Percentiles rank a stretch among this genome's conserved stretches.
phyloP scores from a whole-genome alignment of 2,888 invertebrate species.

The Allolobophora icterica region DNA sequence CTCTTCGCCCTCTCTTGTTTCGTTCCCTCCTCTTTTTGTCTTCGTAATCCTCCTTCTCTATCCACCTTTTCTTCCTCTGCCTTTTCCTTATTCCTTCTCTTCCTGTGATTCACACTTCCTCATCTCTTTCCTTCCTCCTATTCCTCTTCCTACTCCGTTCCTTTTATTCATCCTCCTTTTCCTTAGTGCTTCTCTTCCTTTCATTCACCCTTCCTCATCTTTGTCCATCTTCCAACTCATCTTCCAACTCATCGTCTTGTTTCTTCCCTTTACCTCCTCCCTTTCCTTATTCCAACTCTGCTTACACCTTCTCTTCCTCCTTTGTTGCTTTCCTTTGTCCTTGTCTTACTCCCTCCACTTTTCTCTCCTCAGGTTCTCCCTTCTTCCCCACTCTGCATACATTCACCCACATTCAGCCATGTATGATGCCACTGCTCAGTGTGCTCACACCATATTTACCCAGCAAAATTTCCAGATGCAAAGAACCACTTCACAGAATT shows the following conservation, averaged over 20 bases:
- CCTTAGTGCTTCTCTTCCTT: not conserved
- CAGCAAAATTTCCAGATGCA: not conserved
- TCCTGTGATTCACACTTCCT: not conserved
- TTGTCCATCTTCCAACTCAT: not conserved
- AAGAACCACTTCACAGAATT: not conserved
- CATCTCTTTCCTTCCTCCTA: not conserved
- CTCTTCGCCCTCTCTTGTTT: no score
- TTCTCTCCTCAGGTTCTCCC: not conserved
- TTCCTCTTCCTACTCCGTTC: no score
- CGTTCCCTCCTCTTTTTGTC: no score
- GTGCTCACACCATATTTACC: not conserved
- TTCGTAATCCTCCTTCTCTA: no score
- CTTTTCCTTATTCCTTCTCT: no score
- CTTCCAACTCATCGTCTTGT: no score
- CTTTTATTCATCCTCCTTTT: no score
- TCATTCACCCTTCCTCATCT: not conserved
- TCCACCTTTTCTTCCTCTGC: no score
- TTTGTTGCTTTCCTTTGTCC: not conserved
- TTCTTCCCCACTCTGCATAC: not conserved
- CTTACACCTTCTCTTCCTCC: not conserved
- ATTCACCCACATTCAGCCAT: not conserved
- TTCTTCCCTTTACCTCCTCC: not conserved
- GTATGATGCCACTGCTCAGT: no score
- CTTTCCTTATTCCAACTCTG: not conserved
- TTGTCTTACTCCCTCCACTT: not conserved